These are phyloP conservation scores for Eupithecia tripunctaria DNA, from an alignment of 2,888 invertebrate species.

Conservation along the genomic window DNA sequence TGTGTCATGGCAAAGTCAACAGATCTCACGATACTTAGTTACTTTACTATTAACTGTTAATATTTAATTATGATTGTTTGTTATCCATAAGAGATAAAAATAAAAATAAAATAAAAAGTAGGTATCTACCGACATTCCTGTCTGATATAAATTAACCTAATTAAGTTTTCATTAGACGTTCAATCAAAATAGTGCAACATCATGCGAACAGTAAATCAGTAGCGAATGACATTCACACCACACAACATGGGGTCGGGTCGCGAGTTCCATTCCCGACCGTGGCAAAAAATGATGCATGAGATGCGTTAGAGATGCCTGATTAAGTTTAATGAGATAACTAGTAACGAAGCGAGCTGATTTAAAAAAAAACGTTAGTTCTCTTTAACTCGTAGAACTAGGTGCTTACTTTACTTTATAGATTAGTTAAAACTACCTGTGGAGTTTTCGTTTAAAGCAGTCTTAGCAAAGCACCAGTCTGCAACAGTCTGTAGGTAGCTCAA, in stretches of 20 bases:
- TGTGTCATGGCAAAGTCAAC: no score
- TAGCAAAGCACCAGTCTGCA: no score
- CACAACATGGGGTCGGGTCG: slow-evolving; percentile 22
- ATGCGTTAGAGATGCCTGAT: slow-evolving; percentile 4
- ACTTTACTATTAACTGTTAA: no score
- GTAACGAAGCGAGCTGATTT: neutral
- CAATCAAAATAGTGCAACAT: slow-evolving; percentile 16
- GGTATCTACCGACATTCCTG: neutral
- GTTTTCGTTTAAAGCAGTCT: no score
- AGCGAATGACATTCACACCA: slow-evolving; percentile 19
- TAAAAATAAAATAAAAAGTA: no score
- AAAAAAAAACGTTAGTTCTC: neutral
- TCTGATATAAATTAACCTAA: neutral
- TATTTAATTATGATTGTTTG: no score
- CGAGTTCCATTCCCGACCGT: slow-evolving; percentile 4
- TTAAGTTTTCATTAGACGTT: neutral
- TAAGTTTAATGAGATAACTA: slow-evolving; percentile 7
- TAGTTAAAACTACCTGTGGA: no score
- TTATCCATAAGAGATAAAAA: no score
- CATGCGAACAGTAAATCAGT: slow-evolving; percentile 23
- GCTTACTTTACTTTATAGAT: no score
- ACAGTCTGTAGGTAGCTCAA: no score
- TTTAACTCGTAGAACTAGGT: neutral
- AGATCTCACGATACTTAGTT: no score
- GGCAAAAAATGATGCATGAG: slow-evolving; percentile 12